Conservation (phyloP, 2,797 vertebrate genomes). For the Sternarchorhynchus goeldii region DNA sequence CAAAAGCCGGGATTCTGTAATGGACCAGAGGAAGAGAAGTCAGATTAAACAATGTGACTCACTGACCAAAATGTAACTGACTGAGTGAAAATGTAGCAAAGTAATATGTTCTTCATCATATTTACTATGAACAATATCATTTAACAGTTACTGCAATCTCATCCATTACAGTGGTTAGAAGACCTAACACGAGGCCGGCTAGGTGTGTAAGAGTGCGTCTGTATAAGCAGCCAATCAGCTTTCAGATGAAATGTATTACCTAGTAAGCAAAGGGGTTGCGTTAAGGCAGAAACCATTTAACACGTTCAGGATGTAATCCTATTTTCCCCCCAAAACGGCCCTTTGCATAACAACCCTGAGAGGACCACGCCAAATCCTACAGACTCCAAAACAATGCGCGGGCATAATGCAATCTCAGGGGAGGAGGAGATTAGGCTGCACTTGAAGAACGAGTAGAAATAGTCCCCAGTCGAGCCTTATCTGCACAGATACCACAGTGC, state of each 20-base stretch:
- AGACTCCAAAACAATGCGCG: not conserved
- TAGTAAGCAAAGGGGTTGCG: not conserved
- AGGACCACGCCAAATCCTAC: conserved; percentile 7
- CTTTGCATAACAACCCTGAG: not conserved
- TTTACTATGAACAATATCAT: no score
- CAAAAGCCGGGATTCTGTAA: conserved; percentile 56
- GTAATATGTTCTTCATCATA: not conserved
- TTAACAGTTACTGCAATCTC: no score
- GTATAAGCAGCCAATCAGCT: not conserved
- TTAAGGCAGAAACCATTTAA: not conserved
- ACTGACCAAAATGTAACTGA: conserved; percentile 10
- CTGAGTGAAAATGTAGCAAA: conserved; percentile 11
- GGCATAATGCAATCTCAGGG: conserved; percentile 21
- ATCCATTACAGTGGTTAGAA: not conserved
- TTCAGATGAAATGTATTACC: no score
- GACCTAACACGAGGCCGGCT: not conserved
- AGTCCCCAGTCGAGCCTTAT: not conserved
- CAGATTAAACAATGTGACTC: conserved; percentile 22
- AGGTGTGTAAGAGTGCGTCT: not conserved
- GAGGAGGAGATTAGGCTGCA: conserved; percentile 8
- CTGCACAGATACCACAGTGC: not conserved
- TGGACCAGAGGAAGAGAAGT: conserved; percentile 57
- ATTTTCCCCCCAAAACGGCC: no score
- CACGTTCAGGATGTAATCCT: not conserved
- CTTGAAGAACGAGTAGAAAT: conserved; percentile 21